phyloP scores from a whole-genome alignment of 2,797 vertebrate species.

The Stomatorhinus walkeri region DNA sequence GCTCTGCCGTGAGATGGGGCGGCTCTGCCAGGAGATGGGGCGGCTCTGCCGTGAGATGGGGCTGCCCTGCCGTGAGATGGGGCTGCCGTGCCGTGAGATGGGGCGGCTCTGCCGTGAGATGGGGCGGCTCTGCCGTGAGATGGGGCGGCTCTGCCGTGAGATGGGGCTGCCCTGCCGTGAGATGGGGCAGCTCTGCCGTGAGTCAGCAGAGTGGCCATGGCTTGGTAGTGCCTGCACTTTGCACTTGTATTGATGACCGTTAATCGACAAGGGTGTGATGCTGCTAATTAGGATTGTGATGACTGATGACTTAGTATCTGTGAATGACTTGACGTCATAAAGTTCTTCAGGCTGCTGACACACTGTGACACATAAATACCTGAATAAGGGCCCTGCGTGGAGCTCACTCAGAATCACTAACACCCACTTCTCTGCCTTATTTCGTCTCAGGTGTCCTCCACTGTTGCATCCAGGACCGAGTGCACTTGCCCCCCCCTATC shows the following conservation, averaged over 20 bases:
- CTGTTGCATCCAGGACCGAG: conserved; percentile 38
- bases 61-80: no score
- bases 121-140: no score
- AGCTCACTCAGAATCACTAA: neutral
- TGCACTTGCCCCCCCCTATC: neutral
- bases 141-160: no score
- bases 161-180: no score
- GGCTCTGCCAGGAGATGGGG: no score
- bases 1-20: no score
- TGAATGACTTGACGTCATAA: neutral
- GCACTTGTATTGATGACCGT: neutral
- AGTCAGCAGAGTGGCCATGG: no score
- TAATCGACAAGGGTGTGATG: neutral
- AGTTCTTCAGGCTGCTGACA: neutral
- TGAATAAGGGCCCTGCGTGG: neutral
- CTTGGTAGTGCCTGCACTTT: neutral
- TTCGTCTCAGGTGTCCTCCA: conserved; percentile 29
- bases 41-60: no score
- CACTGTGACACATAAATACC: neutral
- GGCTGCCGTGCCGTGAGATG: no score
- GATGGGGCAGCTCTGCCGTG: no score
- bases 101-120: no score
- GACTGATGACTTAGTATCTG: neutral
- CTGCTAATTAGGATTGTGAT: neutral
- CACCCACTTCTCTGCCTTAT: neutral